Evolutionary conservation across 2,888 invertebrate species (phyloP), one percentile per base, ranked within the genome.

Genomic region (Muschampia plurimacula): DNA sequence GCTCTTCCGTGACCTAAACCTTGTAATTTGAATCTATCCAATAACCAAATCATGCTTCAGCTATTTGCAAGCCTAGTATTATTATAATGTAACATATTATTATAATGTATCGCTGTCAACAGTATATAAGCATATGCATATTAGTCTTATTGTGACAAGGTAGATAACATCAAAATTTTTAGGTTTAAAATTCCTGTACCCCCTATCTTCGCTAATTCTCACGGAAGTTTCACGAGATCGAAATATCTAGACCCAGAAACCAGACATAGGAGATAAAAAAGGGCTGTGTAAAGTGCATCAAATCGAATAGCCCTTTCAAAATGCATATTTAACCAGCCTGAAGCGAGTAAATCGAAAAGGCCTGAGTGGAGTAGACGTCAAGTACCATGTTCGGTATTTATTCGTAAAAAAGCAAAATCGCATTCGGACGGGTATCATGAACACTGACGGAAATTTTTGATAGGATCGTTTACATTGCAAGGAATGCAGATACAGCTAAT

Each of bases 341-440:
- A 41, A 55, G 39, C 65, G 49, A 9, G 66, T 22, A 55, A 63
- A 52, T 55, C 69, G 59, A 46, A 57, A 41, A 63, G 55, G 44
- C 32, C 64, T 12, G 69, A 46, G 60, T 70, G 62, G 41, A 60
- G 55, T 52, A 28, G 63, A 60, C 55, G 36, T 62, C 36, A 36
- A 70, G 57, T 57, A 59, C 3, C 65, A 46, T 66, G 59, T 71
- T 69, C 32, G 49, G 68, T 71, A 66, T 71, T 71, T 71, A 66
- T 39, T 39, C 62, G 62, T 62, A 22, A 62, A 62, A 69, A 65
- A 66, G 44, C 66, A 57, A 71, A 66, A 70, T 70, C 57, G 65
- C 59, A 60, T 71, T 60, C 36, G 65, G 46, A 64, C 41, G 57
- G 64, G 15, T 32, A 65, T 49, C 59, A 66, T 49, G 64, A 55